A percentile compares a stretch with the other conserved stretches of the same genome.
These are phyloP conservation scores for Ctenochaetus hawaiiensis DNA, from an alignment of 2,797 vertebrate species.

Conservation along the genomic window DNA sequence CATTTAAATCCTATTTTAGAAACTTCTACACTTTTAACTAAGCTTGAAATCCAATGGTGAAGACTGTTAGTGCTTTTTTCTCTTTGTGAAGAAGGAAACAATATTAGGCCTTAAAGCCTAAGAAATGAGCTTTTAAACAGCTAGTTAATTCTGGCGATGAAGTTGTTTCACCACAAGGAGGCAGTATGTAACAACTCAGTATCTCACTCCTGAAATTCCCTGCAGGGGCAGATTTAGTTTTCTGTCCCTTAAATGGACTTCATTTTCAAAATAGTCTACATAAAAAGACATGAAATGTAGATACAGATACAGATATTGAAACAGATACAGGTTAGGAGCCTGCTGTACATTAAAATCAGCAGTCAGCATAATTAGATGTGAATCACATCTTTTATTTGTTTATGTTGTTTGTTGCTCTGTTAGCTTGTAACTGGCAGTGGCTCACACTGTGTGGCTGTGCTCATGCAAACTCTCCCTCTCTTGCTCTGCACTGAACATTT, in stretches of 20 bases:
- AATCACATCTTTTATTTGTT: too few species aligned
- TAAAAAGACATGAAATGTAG: background rate
- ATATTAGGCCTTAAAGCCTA: background rate
- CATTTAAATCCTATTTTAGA: too few species aligned
- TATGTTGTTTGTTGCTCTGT: too few species aligned
- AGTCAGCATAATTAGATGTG: too few species aligned
- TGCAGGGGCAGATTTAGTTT: background rate
- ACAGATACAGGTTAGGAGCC: too few species aligned
- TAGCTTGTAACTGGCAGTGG: too few species aligned
- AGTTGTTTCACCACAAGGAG: slow-evolving; percentile 60
- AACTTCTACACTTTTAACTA: too few species aligned
- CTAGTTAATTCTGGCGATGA: slow-evolving; percentile 8
- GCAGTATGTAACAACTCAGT: slow-evolving; percentile 35
- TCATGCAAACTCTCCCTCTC: too few species aligned
- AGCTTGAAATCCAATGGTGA: background rate
- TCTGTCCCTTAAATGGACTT: background rate
- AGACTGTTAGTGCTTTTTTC: background rate
- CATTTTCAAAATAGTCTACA: background rate
- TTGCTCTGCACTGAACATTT: too few species aligned
- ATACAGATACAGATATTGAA: too few species aligned
- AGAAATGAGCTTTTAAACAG: background rate
- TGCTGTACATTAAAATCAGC: too few species aligned
- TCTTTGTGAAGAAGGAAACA: background rate
- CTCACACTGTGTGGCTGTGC: too few species aligned
- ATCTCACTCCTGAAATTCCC: background rate